These are phyloP conservation scores for Syndactyla subalaris DNA, from an alignment of 2,797 vertebrate species.

Conservation along the genomic window DNA sequence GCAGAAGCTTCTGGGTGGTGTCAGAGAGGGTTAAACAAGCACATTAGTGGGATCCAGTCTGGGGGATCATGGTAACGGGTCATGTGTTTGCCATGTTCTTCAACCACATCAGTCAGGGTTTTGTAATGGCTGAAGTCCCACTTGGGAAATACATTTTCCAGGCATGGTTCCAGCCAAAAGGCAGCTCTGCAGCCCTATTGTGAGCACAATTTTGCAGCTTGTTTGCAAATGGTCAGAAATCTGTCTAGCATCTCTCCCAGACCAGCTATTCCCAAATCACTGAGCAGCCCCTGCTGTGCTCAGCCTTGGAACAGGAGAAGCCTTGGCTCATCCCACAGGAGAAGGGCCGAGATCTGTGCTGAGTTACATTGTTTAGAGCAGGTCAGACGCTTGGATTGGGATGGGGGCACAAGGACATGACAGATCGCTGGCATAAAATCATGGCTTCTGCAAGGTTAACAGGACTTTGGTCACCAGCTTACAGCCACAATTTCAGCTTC, in stretches of 20 bases:
- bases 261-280: background rate
- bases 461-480: background rate
- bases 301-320: background rate
- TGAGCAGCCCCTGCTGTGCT: background rate
- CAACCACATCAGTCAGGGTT: constrained; percentile 4
- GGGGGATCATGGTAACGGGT: background rate
- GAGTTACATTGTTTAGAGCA: background rate
- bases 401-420: background rate
- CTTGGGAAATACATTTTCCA: constrained; percentile 66
- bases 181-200: constrained; percentile 51
- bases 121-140: constrained; percentile 40
- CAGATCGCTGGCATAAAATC: background rate
- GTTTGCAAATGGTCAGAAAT: constrained; percentile 57
- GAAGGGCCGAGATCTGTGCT: background rate
- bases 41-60: background rate
- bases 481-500: background rate
- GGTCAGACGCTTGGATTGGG: background rate
- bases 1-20: constrained; percentile 9
- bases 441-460: background rate
- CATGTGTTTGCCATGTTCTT: constrained; percentile 34
- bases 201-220: constrained; percentile 68
- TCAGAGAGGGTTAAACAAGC: constrained; percentile 16
- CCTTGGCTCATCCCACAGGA: background rate
- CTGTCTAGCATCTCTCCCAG: constrained; percentile 18
- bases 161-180: constrained; percentile 54